Evolutionary conservation across 2,113 vertebrate species (phyloP).

Genomic region (Lampris incognitus): DNA sequence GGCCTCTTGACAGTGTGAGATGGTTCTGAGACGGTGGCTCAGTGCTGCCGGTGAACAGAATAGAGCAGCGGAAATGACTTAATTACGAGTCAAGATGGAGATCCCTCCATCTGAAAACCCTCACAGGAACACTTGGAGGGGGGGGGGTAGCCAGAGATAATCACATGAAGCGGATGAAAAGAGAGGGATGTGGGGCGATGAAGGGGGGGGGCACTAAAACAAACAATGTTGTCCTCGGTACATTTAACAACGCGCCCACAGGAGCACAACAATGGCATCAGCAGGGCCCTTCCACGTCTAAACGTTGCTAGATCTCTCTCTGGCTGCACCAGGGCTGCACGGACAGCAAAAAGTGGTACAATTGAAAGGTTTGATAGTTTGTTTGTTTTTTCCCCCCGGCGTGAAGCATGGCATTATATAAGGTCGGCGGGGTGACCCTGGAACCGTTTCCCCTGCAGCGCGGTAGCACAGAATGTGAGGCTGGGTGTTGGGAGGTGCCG

Average conservation of each 20-base stretch:
- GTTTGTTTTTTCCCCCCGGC: background rate
- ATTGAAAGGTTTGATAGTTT: constrained; percentile 65
- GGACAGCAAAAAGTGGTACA: constrained; percentile 72
- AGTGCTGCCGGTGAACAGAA: too few species aligned
- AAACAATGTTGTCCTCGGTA: constrained; percentile 67
- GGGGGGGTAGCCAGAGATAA: background rate
- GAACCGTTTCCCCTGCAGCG: background rate
- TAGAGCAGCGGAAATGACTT: too few species aligned
- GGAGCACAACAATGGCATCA: constrained; percentile 73
- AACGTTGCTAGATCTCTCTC: constrained; percentile 82
- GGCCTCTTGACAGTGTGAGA: background rate
- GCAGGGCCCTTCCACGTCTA: constrained; percentile 55
- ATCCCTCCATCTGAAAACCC: background rate
- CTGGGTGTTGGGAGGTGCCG: constrained; percentile 16
- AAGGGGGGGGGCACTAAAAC: constrained; percentile 15
- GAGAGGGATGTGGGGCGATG: background rate
- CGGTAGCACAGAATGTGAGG: constrained; percentile 19
- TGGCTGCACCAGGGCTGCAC: constrained; percentile 63
- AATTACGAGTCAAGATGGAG: background rate
- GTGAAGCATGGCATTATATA: too few species aligned
- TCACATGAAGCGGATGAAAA: constrained; percentile 33
- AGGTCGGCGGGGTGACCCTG: too few species aligned
- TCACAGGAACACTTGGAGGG: background rate
- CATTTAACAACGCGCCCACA: constrained; percentile 66
- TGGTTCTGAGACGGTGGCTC: background rate